Percentiles rank a stretch among this genome's conserved stretches.
These are phyloP conservation scores for Tenrec ecaudatus DNA, from an alignment of 2,113 vertebrate genomes.

Conservation along the genomic window DNA sequence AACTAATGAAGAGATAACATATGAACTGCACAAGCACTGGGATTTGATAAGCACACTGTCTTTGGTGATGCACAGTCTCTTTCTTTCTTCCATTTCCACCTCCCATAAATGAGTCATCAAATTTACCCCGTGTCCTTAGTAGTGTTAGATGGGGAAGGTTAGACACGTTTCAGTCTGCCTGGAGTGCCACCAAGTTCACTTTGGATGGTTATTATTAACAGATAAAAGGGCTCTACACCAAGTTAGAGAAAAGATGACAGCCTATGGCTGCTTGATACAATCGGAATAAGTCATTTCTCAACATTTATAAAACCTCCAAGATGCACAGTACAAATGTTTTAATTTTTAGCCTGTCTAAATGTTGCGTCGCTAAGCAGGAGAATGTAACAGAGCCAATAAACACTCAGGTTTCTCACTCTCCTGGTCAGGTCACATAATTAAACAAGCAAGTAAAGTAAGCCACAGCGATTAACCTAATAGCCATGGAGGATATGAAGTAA, in stretches of 20 bases:
- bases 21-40: no score
- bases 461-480: background rate
- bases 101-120: background rate
- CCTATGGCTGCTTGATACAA: background rate
- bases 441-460: constrained; percentile 5
- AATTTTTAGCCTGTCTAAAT: constrained; percentile 21
- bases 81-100: no score
- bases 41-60: background rate
- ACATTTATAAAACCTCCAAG: background rate
- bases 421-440: background rate
- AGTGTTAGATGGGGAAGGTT: background rate
- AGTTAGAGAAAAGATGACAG: background rate
- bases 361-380: constrained; percentile 2
- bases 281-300: background rate
- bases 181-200: background rate
- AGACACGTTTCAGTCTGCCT: background rate
- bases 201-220: background rate
- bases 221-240: background rate
- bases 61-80: background rate
- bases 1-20: no score
- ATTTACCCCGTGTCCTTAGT: background rate
- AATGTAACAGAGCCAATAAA: background rate
- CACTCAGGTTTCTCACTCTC: constrained; percentile 2
- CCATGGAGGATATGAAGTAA: background rate
- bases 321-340: background rate